Percentiles rank a stretch among this genome's conserved stretches.
Conservation (phyloP, 2,113 vertebrate species). For the Pipa parva region DNA sequence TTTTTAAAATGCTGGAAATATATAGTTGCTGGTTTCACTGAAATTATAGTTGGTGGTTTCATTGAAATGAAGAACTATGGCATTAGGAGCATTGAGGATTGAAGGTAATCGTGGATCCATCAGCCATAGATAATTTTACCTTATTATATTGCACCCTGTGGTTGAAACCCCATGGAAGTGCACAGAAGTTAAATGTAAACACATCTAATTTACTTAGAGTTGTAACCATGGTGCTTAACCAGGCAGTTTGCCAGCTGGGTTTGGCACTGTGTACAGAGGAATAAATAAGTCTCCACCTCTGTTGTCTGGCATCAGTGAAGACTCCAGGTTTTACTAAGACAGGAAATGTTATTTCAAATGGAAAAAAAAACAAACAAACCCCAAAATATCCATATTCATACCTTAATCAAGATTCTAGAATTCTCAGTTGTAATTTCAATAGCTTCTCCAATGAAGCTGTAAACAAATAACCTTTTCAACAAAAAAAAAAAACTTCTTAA, state of each 20-base stretch:
- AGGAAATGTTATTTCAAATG: conserved; percentile 63
- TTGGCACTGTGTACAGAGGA: conserved; percentile 48
- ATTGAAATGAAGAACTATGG: no score
- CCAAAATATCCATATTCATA: conserved; percentile 67
- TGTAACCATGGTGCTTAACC: conserved; percentile 43
- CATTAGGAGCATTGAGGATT: not conserved
- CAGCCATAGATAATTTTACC: conserved; percentile 40
- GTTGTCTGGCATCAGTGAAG: conserved; percentile 51
- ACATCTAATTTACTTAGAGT: conserved; percentile 51
- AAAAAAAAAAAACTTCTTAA: conserved; percentile 72
- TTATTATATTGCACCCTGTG: conserved; percentile 41
- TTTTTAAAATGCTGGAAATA: no score
- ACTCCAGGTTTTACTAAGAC: conserved; percentile 53
- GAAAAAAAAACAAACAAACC: conserved; percentile 42
- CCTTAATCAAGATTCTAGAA: conserved; percentile 69
- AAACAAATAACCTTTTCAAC: conserved; percentile 73
- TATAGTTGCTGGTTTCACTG: no score
- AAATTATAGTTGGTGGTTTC: no score
- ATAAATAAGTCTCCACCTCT: conserved; percentile 50
- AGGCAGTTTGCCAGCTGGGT: conserved; percentile 47
- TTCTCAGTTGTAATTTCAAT: conserved; percentile 60
- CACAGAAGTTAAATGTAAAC: conserved; percentile 46
- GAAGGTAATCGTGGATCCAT: not conserved
- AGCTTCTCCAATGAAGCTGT: conserved; percentile 59
- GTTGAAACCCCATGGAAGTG: conserved; percentile 44